Conservation (phyloP, 2,113 vertebrate genomes). For the Lagopus leucura region DNA sequence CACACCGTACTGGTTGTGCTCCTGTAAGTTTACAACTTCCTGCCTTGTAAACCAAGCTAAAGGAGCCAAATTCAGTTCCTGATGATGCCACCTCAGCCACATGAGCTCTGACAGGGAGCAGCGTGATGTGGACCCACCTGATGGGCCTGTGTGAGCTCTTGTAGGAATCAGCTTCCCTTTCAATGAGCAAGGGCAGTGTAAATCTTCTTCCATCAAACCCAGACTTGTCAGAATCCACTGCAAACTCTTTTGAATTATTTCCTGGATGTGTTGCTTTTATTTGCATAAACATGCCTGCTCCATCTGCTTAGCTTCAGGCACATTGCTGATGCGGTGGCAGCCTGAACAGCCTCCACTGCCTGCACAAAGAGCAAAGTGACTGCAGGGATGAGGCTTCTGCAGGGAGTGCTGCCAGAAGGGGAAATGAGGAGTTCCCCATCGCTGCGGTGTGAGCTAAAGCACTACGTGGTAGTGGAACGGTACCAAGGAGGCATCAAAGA, state of each 20-base stretch:
- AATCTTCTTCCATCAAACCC: background rate
- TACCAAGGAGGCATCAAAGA: background rate
- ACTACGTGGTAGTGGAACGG: background rate
- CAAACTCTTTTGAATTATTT: background rate
- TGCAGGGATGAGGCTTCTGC: background rate
- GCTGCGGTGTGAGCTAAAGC: background rate
- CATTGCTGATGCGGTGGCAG: background rate
- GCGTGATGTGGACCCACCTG: background rate
- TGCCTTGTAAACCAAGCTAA: background rate
- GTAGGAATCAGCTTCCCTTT: background rate
- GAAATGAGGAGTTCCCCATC: background rate
- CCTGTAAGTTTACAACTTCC: background rate
- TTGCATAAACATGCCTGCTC: background rate
- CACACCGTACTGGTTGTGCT: background rate
- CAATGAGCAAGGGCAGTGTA: background rate
- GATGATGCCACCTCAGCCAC: background rate
- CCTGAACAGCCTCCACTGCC: background rate
- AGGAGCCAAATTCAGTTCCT: background rate
- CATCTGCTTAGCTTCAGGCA: constrained; percentile 29
- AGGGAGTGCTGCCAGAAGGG: background rate
- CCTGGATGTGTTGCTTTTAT: constrained; percentile 24
- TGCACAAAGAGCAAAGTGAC: background rate
- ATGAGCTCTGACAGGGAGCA: background rate
- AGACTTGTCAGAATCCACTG: background rate
- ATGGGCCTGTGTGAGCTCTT: background rate